phyloP scores from a whole-genome alignment of 2,113 vertebrate genomes.

The Hystrix cristata region DNA sequence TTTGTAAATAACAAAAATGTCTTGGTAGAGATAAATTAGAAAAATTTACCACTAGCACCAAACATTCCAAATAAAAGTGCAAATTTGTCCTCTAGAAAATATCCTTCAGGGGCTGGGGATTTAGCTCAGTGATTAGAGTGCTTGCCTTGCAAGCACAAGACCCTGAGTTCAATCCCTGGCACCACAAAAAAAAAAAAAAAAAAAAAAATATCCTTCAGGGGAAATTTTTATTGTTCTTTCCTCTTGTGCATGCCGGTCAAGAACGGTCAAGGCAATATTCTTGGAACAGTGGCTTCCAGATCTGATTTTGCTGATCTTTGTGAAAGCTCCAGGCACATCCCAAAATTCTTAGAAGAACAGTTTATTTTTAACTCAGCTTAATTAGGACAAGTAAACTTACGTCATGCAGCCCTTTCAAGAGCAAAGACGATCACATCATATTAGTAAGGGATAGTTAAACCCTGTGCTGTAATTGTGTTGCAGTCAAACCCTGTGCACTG shows the following conservation, averaged over 20 bases:
- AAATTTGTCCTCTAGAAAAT: not conserved
- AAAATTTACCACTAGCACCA: not conserved
- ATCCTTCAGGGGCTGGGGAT: not conserved
- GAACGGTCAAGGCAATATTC: not conserved
- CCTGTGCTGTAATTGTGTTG: not conserved
- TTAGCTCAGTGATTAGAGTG: too few species aligned
- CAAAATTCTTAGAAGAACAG: slow-evolving; percentile 45
- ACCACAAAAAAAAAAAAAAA: too few species aligned
- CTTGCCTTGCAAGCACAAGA: too few species aligned
- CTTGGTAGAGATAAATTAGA: not conserved
- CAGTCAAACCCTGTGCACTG: not conserved
- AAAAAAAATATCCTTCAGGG: not conserved
- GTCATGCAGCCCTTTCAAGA: slow-evolving; percentile 45
- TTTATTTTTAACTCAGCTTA: slow-evolving; percentile 63
- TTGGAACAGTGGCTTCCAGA: slow-evolving; percentile 47
- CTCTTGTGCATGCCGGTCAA: not conserved
- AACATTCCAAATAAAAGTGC: not conserved
- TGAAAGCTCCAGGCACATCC: slow-evolving; percentile 27
- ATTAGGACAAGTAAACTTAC: slow-evolving; percentile 71
- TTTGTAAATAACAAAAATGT: slow-evolving; percentile 23
- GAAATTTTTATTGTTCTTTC: not conserved
- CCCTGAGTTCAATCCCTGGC: too few species aligned
- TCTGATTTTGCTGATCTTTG: slow-evolving; percentile 57
- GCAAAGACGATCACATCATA: slow-evolving; percentile 62
- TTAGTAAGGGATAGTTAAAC: slow-evolving; percentile 34